Evolutionary conservation across 2,888 invertebrate genomes (phyloP).

Genomic region (Acleris literana): DNA sequence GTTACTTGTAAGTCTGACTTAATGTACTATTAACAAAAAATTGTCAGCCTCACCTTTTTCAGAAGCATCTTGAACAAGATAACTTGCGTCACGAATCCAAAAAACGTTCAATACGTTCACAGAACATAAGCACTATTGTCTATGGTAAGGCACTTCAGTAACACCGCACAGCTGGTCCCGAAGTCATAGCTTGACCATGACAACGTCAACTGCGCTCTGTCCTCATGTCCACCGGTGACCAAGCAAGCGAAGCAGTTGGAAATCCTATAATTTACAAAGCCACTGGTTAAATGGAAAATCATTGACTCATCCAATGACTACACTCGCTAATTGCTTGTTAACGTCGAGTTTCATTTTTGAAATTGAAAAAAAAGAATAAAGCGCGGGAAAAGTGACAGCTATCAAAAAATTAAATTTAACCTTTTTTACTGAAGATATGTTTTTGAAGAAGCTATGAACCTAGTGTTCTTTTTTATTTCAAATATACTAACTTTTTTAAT

Average conservation of each 20-base stretch:
- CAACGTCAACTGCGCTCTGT: slow-evolving; percentile 50
- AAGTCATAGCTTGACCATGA: slow-evolving; percentile 59
- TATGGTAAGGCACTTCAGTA: slow-evolving; percentile 50
- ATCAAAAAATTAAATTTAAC: neutral
- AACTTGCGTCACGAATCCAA: slow-evolving; percentile 42
- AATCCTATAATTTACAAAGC: slow-evolving; percentile 78
- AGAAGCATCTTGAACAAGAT: slow-evolving; percentile 54
- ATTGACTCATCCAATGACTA: slow-evolving; percentile 63
- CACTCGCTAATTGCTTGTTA: slow-evolving; percentile 58
- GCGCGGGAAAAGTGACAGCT: slow-evolving; percentile 51
- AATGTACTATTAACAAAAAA: neutral
- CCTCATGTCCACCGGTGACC: slow-evolving; percentile 64
- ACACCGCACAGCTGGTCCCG: slow-evolving; percentile 46
- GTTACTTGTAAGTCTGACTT: neutral
- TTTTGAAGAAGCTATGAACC: neutral
- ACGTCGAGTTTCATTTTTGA: slow-evolving; percentile 15
- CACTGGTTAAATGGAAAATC: slow-evolving; percentile 66
- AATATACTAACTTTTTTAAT: slow-evolving; percentile 51
- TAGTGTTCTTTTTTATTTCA: slow-evolving; percentile 4
- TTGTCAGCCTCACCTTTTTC: slow-evolving; percentile 55
- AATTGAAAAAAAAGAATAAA: slow-evolving; percentile 22
- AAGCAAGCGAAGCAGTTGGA: slow-evolving; percentile 66
- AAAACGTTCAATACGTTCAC: slow-evolving; percentile 46
- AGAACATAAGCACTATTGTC: slow-evolving; percentile 50
- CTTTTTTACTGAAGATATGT: slow-evolving; percentile 16